Evolutionary conservation across 2,113 vertebrate genomes (phyloP).

Genomic region (Apeltes quadracus): DNA sequence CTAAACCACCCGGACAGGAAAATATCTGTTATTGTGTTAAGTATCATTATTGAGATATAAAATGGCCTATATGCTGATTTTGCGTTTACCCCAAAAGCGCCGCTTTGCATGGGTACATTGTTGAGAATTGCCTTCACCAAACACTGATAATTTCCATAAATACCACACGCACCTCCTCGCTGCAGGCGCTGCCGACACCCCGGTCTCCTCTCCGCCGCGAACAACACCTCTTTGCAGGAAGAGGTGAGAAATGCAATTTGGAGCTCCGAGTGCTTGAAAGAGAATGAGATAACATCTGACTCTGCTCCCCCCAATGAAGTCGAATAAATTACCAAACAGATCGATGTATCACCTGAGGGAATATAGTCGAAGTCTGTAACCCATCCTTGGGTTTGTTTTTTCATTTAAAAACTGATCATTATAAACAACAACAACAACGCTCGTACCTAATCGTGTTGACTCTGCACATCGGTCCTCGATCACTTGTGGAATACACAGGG

Average conservation of each 20-base stretch:
- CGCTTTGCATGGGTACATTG: background rate
- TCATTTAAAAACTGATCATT: conserved; percentile 18
- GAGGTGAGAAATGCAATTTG: conserved; percentile 55
- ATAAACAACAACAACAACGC: conserved; percentile 5
- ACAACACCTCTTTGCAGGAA: conserved; percentile 44
- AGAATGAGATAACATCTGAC: conserved; percentile 60
- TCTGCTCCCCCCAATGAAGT: conserved; percentile 18
- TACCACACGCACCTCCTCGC: conserved; percentile 11
- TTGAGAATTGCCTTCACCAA: background rate
- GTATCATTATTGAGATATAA: background rate
- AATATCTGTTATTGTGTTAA: background rate
- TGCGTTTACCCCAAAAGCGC: too few relatives aligned
- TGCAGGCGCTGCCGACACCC: conserved; percentile 33
- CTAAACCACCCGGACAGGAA: background rate
- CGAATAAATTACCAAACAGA: conserved; percentile 57
- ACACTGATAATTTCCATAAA: conserved; percentile 34
- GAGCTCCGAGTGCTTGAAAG: conserved; percentile 62
- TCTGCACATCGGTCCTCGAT: conserved; percentile 2
- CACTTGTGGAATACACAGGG: conserved; percentile 12
- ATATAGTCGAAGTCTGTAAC: conserved; percentile 19
- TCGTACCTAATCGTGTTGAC: conserved; percentile 29
- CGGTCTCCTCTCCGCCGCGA: conserved; percentile 10
- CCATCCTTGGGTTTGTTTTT: conserved; percentile 25
- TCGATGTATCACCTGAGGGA: conserved; percentile 41
- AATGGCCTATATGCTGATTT: background rate